These are phyloP conservation scores for Drosophila takahashii DNA, from an alignment of 1,140 invertebrate species.

Conservation along the genomic window DNA sequence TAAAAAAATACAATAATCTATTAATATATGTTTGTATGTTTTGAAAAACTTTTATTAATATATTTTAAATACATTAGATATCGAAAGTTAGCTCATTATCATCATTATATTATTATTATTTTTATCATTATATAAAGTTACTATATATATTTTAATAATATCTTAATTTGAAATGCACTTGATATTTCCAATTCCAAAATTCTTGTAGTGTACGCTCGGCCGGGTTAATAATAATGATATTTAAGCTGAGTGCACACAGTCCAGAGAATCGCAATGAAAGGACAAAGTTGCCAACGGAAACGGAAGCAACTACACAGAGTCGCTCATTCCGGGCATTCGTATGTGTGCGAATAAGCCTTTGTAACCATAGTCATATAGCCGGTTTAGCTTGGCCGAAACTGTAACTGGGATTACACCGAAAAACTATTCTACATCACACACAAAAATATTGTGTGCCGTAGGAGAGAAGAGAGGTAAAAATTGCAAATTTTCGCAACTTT, in stretches of 20 bases:
- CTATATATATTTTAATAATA: too few species aligned
- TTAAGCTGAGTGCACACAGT: constrained; percentile 52
- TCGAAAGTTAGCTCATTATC: too few species aligned
- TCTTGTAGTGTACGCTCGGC: constrained; percentile 34
- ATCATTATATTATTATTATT: too few species aligned
- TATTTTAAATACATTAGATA: too few species aligned
- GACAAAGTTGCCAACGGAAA: constrained; percentile 80
- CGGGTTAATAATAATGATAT: constrained; percentile 82
- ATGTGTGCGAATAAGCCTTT: constrained; percentile 47
- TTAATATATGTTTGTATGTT: too few species aligned
- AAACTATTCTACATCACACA: constrained; percentile 47
- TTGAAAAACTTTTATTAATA: too few species aligned
- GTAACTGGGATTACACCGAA: constrained; percentile 76
- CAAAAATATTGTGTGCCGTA: constrained; percentile 59
- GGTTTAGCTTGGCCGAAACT: constrained; percentile 57
- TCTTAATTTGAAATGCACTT: too few species aligned
- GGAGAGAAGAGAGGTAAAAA: constrained; percentile 52
- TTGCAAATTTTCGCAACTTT: constrained; percentile 64
- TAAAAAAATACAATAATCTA: too few species aligned
- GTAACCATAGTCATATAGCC: constrained; percentile 45
- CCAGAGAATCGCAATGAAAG: constrained; percentile 44
- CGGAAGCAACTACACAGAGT: constrained; percentile 69
- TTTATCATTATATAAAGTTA: too few species aligned
- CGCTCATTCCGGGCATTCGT: constrained; percentile 29
- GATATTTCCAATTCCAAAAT: neutral